Base-by-base conservation (phyloP, 1,140 invertebrate species). In the Andrena cerasifolii region DNA sequence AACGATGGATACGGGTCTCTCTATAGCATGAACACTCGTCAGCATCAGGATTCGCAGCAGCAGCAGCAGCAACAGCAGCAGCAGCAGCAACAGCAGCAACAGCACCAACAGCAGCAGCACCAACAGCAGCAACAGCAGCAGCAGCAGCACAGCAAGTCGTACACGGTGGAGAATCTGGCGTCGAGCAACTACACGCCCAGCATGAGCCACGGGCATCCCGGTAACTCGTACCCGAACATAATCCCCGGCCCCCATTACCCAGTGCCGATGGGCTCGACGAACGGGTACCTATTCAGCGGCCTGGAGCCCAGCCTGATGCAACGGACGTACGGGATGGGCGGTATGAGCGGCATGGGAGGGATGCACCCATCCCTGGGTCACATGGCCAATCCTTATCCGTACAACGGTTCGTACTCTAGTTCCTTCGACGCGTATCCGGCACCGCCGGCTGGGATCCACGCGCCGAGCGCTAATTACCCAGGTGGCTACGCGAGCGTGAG, bases 181-280 rank as follows among this genome's bases (percentile, higher is more conserved):
- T 92, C 92, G n/a, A 93, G 91, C 79, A 93, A 92, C 75, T 92
- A 91, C 66, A 92, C 90, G 14, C 90, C 91, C 1, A 92, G 90
- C 67, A 89, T 90, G 80, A 90, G 84, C 49, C 88, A 88, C 58
- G 67, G 83, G 2, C 90, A 91, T 68, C 78, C 90, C 3, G 87
- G 89, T 12, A 90, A 90, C 61, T 82, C 88, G 33, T 92, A 93
- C 28, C 81, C 91, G 0, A 92, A 92, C 61, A 87, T 93, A 14
- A 89, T 93, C 36, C 87, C 91, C 0, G 90, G 90, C 8, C 90
- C 91, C 36, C 92, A 93, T 70, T 93, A 92, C 47, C 91, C 92
- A 2, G 90, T 92, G 31, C 89, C 91, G 21, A 90, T 90, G 89
- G 87, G 88, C 10, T 88, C 90, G 54, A 88, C 89, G 51, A 93